phyloP scores from a whole-genome alignment of 2,113 vertebrate species.

The Morone saxatilis region DNA sequence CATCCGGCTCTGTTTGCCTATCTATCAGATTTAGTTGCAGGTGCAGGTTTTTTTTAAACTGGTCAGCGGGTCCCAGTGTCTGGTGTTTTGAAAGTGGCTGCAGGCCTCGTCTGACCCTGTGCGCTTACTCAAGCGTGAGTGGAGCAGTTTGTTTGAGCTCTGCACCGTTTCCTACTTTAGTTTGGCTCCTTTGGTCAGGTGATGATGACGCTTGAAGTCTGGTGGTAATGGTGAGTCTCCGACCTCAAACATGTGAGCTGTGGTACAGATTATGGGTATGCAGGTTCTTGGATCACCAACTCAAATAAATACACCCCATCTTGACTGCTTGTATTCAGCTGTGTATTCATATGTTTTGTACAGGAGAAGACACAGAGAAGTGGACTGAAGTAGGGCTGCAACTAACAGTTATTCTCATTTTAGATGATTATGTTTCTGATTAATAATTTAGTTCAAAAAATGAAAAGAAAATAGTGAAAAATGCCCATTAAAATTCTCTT shows the following conservation, averaged over 20 bases:
- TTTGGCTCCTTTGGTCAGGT: conserved; percentile 22
- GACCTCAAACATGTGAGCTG: not conserved
- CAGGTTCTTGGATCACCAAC: conserved; percentile 13
- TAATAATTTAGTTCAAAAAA: not conserved
- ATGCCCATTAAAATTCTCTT: not conserved
- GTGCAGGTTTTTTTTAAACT: conserved; percentile 41
- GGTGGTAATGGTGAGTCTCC: not conserved
- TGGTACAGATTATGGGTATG: not conserved
- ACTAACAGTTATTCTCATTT: not conserved
- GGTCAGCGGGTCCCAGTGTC: conserved; percentile 16
- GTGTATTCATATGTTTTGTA: not conserved
- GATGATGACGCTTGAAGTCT: conserved; percentile 19
- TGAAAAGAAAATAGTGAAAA: not conserved
- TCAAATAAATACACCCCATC: conserved; percentile 10
- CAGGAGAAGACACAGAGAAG: not conserved
- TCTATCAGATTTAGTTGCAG: conserved; percentile 52
- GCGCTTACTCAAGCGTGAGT: conserved; percentile 17
- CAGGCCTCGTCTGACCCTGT: conserved; percentile 39
- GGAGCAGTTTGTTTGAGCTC: conserved; percentile 21
- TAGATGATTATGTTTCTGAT: not conserved
- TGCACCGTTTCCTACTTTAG: conserved; percentile 1
- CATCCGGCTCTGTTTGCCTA: conserved; percentile 51
- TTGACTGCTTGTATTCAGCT: not conserved
- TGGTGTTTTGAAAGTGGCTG: conserved; percentile 46
- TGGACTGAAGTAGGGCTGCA: not conserved